Base-by-base conservation (phyloP, 2,888 invertebrate genomes). In the Incurvaria masculella region DNA sequence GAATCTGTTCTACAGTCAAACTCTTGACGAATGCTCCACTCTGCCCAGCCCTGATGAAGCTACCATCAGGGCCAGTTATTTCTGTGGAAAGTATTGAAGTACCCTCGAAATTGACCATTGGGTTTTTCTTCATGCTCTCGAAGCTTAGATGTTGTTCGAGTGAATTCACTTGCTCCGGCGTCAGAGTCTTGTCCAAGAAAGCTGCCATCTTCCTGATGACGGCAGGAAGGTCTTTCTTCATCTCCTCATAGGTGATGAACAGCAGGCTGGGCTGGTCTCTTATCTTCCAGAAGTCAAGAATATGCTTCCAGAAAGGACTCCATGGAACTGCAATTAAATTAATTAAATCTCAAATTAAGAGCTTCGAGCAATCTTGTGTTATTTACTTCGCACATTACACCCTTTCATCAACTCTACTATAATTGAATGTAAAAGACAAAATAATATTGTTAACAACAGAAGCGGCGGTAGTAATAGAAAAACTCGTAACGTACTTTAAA, bases 81-180 rank as follows among this genome's bases (percentile, higher is more conserved):
- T 19, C 11, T 3, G 16, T 14, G 3, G 20, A 4, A 3, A 21
- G 8, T 10, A 11, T 6, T 10, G 33, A 4, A 14, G 14, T 14
- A 4, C 11, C 33, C 14, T 33, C 33, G 14, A 14, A 33, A 58
- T 86, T 86, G 0, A 82, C 81, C 23, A 69, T 72, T 45, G 80
- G 76, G 59, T 85, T 86, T 19, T 74, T 71, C 55, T 73, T 72
- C 62, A 87, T 79, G 50, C 63, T 81, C 17, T 78, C 71, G 57
- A 87, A 86, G 53, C 79, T 81, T 45, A 85, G 78, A 55, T 85
- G 82, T 0, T 72, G 58, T 0, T 72, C 67, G 20, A 87, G 63
- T 1, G 56, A 44, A 6, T 64, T 53, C 4, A 84, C 59, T 52
- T 83, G 65, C 1, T 68, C 65, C 0, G 72, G 71, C 0, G 69